Conservation (phyloP, 1,140 invertebrate species). For the Macrobrachium nipponense region DNA sequence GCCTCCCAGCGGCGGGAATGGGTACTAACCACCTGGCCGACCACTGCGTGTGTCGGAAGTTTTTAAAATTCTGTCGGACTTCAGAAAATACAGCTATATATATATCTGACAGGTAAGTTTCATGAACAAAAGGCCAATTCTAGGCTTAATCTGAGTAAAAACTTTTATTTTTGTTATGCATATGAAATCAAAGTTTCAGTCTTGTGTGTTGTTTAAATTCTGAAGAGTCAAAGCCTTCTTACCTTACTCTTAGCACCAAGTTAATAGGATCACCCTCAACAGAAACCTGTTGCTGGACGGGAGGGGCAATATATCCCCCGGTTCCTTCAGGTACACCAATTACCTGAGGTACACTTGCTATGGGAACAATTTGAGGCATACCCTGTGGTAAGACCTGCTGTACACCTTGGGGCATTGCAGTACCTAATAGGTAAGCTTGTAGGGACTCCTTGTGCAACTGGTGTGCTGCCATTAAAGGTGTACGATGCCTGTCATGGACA, state of each 20-base stretch:
- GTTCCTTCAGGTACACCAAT: constrained; percentile 25
- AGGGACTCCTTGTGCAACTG: constrained; percentile 41
- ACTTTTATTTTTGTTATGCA: too few species aligned
- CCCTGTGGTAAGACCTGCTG: constrained; percentile 11
- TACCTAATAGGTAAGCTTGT: constrained; percentile 44
- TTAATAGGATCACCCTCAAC: constrained; percentile 72
- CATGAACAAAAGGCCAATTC: too few species aligned
- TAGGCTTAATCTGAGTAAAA: background rate
- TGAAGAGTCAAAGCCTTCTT: constrained; percentile 15
- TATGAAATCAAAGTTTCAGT: too few species aligned
- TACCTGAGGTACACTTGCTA: background rate
- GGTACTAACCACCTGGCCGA: too few species aligned
- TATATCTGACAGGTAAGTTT: background rate
- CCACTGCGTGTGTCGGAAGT: too few species aligned
- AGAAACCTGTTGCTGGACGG: constrained; percentile 38
- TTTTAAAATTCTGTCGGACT: too few species aligned
- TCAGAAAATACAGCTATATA: background rate
- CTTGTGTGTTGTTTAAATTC: background rate
- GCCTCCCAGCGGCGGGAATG: too few species aligned
- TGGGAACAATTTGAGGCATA: background rate
- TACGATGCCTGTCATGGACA: constrained; percentile 37
- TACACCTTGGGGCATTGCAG: constrained; percentile 27
- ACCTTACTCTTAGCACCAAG: constrained; percentile 85
- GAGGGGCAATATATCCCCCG: constrained; percentile 34
- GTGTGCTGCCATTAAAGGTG: constrained; percentile 41